Percentiles rank a stretch among this genome's conserved stretches.
phyloP scores from a whole-genome alignment of 23 tunicate species.

The Diplosoma virens region DNA sequence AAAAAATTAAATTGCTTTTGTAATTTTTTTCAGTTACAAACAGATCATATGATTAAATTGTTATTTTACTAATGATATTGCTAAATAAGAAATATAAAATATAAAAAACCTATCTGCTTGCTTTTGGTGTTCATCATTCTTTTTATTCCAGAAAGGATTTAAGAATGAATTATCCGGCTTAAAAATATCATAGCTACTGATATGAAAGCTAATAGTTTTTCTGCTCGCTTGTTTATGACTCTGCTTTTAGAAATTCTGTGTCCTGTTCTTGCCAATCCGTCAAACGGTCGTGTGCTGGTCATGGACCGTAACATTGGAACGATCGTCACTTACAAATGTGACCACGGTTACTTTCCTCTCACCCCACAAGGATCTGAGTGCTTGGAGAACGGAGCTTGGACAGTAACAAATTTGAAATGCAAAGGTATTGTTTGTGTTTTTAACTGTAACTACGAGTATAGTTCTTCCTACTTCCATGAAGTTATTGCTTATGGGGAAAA shows the following conservation, averaged over 20 bases:
- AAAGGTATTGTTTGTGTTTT: background rate
- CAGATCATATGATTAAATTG: too few species aligned
- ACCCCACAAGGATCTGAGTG: constrained; percentile 5
- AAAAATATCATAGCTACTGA: too few species aligned
- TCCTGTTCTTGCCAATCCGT: constrained; percentile 7
- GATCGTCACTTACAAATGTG: background rate
- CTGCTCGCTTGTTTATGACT: too few species aligned
- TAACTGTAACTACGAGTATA: background rate
- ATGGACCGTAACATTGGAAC: background rate
- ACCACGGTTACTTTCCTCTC: background rate
- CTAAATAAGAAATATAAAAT: too few species aligned
- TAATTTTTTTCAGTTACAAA: background rate
- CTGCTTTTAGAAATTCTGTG: constrained; percentile 23
- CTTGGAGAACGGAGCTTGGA: constrained; percentile 6
- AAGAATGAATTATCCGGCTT: too few species aligned
- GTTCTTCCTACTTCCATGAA: too few species aligned
- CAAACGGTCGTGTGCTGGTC: background rate
- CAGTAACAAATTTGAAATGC: constrained; percentile 1
- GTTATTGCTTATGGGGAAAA: too few species aligned
- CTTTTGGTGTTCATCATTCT: too few species aligned
- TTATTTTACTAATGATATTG: too few species aligned
- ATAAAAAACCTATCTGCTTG: too few species aligned
- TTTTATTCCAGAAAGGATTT: too few species aligned
- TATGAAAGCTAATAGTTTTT: too few species aligned
- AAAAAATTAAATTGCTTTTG: background rate